phyloP scores from a whole-genome alignment of 2,113 vertebrate genomes.

The Phalacrocorax carbo region DNA sequence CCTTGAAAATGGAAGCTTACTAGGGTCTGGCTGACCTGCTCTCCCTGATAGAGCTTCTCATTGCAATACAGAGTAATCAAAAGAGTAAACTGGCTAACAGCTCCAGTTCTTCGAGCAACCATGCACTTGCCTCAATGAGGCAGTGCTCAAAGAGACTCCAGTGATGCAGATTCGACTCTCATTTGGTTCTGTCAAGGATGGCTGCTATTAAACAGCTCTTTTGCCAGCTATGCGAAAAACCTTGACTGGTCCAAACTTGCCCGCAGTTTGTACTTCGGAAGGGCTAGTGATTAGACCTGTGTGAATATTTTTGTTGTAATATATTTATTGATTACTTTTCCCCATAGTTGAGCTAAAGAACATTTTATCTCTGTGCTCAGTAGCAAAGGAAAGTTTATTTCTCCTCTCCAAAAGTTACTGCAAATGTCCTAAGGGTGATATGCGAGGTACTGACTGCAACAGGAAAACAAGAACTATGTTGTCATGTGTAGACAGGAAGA shows the following conservation, averaged over 20 bases:
- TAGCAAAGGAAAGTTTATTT: background rate
- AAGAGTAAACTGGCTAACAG: background rate
- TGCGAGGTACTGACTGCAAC: background rate
- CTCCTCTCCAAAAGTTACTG: background rate
- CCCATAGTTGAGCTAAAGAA: background rate
- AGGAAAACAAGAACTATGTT: background rate
- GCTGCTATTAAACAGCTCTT: background rate
- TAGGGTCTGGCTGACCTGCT: background rate
- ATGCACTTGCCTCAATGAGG: background rate
- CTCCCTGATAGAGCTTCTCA: background rate
- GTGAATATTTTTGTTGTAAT: background rate
- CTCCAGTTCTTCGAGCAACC: background rate
- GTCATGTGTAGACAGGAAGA: background rate
- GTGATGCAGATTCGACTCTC: background rate
- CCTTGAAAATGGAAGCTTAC: background rate
- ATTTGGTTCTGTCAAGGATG: background rate
- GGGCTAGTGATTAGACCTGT: background rate
- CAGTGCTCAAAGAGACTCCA: background rate
- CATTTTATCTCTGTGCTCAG: background rate
- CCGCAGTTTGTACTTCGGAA: background rate
- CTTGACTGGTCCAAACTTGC: background rate
- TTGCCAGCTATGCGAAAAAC: background rate
- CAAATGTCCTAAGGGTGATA: background rate
- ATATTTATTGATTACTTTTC: background rate
- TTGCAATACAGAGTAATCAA: background rate